Conservation (phyloP, 2,113 vertebrate genomes). For the Sakesphorus luctuosus region DNA sequence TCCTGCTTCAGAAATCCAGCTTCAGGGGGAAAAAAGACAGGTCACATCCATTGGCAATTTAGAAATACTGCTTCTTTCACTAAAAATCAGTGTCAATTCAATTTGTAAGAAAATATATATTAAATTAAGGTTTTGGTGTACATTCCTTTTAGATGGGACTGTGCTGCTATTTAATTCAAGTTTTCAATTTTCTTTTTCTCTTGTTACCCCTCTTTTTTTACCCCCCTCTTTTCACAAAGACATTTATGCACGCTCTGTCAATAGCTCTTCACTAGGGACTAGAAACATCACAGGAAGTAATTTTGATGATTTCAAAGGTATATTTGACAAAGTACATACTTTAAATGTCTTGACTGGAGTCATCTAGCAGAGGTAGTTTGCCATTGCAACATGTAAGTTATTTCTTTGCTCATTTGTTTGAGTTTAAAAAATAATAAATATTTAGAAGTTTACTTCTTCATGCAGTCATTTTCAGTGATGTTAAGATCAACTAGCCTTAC, state of each 20-base stretch:
- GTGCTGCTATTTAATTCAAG: rapidly evolving
- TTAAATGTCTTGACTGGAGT: background rate
- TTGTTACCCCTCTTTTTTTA: no score
- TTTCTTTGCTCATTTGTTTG: background rate
- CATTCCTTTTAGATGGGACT: background rate
- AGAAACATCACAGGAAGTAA: background rate
- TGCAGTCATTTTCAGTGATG: background rate
- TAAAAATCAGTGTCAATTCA: background rate
- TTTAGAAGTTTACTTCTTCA: background rate
- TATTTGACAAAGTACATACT: background rate
- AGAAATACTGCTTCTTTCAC: background rate
- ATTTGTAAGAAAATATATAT: background rate
- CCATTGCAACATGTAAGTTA: background rate
- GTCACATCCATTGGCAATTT: background rate
- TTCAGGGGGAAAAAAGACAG: background rate
- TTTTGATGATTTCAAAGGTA: background rate
- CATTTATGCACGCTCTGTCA: background rate
- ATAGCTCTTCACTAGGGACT: background rate
- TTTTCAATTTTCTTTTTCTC: no score
- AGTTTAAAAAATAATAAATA: background rate
- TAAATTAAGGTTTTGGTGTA: background rate
- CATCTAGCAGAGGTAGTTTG: background rate
- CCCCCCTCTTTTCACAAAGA: rapidly evolving
- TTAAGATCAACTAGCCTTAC: background rate
- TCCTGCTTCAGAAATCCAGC: background rate